Evolutionary conservation across 2,113 vertebrate genomes (phyloP).

Genomic region (Shinisaurus crocodilurus): DNA sequence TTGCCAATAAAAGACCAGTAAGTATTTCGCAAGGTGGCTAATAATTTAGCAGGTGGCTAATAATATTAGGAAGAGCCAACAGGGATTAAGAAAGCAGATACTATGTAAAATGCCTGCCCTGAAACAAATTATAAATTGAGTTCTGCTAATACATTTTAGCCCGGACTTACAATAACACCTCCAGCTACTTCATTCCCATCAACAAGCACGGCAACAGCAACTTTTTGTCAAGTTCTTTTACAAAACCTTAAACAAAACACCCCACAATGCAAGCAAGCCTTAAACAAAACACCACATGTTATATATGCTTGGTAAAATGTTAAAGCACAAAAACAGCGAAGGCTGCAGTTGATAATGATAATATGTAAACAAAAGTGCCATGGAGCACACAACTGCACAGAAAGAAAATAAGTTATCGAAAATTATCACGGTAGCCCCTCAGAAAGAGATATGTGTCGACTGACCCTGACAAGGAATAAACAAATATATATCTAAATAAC

Average conservation of each 20-base stretch:
- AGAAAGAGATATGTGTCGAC: too few species aligned
- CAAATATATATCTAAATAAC: too few species aligned
- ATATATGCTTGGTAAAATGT: neutral
- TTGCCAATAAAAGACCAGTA: neutral
- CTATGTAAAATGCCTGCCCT: neutral
- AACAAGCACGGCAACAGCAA: neutral
- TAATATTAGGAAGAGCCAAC: neutral
- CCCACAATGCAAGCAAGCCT: neutral
- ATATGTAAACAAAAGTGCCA: too few species aligned
- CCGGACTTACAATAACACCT: neutral
- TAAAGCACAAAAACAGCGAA: too few species aligned
- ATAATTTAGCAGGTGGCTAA: constrained; percentile 14
- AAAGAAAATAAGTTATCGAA: too few species aligned
- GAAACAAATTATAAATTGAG: neutral
- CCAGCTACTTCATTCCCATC: accelerated
- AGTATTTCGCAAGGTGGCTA: neutral
- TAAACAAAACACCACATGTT: neutral
- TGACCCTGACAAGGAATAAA: too few species aligned
- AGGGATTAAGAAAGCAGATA: neutral
- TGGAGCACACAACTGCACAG: too few species aligned
- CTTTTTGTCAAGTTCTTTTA: neutral
- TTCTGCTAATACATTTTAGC: neutral
- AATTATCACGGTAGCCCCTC: too few species aligned
- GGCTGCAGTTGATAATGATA: too few species aligned
- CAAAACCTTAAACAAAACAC: neutral